phyloP scores from a whole-genome alignment of 2,888 invertebrate genomes.

The Ceratothoa steindachneri region DNA sequence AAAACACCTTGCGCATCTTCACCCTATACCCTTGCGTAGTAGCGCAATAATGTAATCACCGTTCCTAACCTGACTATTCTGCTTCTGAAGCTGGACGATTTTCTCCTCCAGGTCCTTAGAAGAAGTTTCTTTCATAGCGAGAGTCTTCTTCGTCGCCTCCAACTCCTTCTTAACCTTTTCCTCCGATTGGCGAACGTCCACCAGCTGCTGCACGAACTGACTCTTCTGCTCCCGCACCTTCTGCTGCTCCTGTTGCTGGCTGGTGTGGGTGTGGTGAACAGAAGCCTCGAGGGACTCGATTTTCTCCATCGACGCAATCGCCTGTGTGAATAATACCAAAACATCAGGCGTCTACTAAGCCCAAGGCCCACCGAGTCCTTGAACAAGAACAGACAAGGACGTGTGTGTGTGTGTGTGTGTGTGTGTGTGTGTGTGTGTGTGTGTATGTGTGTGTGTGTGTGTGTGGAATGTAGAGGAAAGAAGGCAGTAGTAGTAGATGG shows the following conservation, averaged over 20 bases:
- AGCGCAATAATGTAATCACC: too few relatives aligned
- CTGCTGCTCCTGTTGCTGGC: slow-evolving; percentile 4
- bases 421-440: too few relatives aligned
- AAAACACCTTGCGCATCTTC: too few relatives aligned
- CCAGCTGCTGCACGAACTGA: slow-evolving; percentile 15
- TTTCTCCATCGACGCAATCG: neutral
- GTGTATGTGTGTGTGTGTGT: too few relatives aligned
- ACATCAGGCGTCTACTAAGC: too few relatives aligned
- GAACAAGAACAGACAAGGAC: neutral
- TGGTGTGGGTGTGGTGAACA: neutral
- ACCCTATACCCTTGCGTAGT: too few relatives aligned
- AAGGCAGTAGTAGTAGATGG: too few relatives aligned
- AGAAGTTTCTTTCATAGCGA: neutral
- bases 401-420: neutral
- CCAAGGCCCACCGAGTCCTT: neutral
- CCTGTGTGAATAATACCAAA: neutral
- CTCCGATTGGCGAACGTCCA: slow-evolving; percentile 15
- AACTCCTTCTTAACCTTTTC: slow-evolving; percentile 12
- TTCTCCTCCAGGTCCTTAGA: neutral
- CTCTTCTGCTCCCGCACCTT: slow-evolving; percentile 13
- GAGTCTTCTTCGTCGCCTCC: slow-evolving; percentile 6
- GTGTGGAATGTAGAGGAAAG: too few relatives aligned
- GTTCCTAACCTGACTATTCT: slow-evolving; percentile 15
- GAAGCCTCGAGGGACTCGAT: slow-evolving; percentile 9
- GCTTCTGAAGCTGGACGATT: neutral